Evolutionary conservation across 2,888 invertebrate genomes (phyloP).

Genomic region (Lasioglossum figueresi): DNA sequence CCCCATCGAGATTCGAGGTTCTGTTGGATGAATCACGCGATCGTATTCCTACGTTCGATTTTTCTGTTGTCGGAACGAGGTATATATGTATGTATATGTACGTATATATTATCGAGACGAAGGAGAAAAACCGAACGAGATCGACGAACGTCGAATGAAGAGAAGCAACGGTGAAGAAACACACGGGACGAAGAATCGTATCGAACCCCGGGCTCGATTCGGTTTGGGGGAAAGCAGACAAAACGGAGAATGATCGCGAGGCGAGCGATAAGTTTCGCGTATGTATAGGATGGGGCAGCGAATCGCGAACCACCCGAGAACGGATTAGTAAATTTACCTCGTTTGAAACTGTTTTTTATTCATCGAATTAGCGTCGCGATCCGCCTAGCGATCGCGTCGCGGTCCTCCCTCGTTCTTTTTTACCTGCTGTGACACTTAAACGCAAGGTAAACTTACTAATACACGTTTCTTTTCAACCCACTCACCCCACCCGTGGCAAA

Average conservation of each 20-base stretch:
- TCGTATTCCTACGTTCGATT: constrained; percentile 7
- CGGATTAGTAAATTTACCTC: constrained; percentile 51
- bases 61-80: constrained; percentile 19
- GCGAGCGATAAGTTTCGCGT: constrained; percentile 11
- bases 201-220: neutral
- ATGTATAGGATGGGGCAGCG: neutral
- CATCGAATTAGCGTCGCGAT: constrained; percentile 9
- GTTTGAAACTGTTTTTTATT: constrained; percentile 14
- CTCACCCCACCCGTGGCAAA: neutral
- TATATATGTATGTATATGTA: neutral
- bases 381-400: neutral
- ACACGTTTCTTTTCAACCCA: constrained; percentile 35
- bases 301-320: constrained; percentile 22
- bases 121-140: neutral
- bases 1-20: constrained; percentile 3
- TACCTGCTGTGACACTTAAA: constrained; percentile 9
- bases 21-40: constrained; percentile 3
- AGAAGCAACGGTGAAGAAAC: neutral
- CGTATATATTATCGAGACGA: neutral
- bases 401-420: constrained; percentile 12
- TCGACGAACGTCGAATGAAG: neutral
- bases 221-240: neutral
- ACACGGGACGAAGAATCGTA: neutral
- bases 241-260: neutral
- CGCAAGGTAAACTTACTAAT: constrained; percentile 50